Conservation (phyloP, 1,140 invertebrate species). For the Lepeophtheirus salmonis region DNA sequence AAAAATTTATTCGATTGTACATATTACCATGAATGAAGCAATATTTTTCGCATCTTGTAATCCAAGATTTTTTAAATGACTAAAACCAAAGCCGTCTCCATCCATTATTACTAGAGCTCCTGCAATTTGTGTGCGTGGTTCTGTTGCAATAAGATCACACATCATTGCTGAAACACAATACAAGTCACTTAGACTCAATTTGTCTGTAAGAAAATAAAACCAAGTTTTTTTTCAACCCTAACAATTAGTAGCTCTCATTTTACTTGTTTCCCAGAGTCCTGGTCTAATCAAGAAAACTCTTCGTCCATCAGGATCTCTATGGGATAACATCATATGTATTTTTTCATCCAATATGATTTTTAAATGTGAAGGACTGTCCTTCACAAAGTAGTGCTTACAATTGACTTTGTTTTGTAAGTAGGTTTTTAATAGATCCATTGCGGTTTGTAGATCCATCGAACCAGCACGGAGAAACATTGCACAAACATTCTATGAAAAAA, state of each 20-base stretch:
- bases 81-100: not conserved
- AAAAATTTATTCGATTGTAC: not conserved
- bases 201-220: not conserved
- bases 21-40: not conserved
- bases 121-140: not conserved
- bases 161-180: not conserved
- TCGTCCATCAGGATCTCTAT: not conserved
- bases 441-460: not conserved
- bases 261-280: not conserved
- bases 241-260: not conserved
- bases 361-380: not conserved
- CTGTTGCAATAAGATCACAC: not conserved
- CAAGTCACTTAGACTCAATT: not conserved
- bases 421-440: not conserved
- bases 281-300: not conserved
- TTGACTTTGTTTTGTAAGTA: not conserved
- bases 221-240: not conserved
- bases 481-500: not conserved
- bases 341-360: not conserved
- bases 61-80: not conserved
- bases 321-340: not conserved
- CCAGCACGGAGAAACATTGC: not conserved
- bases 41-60: not conserved
- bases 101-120: not conserved
- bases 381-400: not conserved